These are phyloP conservation scores for Syngnathus scovelli DNA, from an alignment of 2,113 vertebrate species.

Conservation along the genomic window DNA sequence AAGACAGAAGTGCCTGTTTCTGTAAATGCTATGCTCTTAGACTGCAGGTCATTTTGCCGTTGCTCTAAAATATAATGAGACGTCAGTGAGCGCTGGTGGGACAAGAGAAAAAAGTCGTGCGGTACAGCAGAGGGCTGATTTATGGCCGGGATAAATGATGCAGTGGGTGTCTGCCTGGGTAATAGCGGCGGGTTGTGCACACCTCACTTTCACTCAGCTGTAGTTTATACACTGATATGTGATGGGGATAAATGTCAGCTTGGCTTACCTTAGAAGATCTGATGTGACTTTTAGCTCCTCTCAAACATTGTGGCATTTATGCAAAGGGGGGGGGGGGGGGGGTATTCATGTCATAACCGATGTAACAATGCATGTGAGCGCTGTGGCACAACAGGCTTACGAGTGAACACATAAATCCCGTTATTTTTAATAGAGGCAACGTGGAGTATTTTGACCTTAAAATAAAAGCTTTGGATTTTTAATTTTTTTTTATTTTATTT, in stretches of 20 bases:
- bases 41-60: constrained; percentile 61
- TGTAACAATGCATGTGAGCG: background rate
- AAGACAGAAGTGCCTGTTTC: constrained; percentile 21
- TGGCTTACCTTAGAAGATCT: constrained; percentile 63
- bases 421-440: background rate
- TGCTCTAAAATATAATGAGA: constrained; percentile 65
- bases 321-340: constrained; percentile 25
- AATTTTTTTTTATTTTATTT: background rate
- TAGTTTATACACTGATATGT: constrained; percentile 65
- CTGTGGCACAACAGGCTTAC: background rate
- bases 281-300: constrained; percentile 59
- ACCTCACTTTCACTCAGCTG: constrained; percentile 58
- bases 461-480: background rate
- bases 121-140: constrained; percentile 66
- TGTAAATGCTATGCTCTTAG: constrained; percentile 47
- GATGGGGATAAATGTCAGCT: constrained; percentile 67
- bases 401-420: background rate
- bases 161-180: constrained; percentile 66
- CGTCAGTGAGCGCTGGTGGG: constrained; percentile 61
- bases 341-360: constrained; percentile 25
- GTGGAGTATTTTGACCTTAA: background rate
- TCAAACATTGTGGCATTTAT: constrained; percentile 52
- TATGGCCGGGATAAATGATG: constrained; percentile 69
- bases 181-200: constrained; percentile 60
- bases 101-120: constrained; percentile 61